These are phyloP conservation scores for Bolborhynchus lineola DNA, from an alignment of 2,113 vertebrate species.

Conservation along the genomic window DNA sequence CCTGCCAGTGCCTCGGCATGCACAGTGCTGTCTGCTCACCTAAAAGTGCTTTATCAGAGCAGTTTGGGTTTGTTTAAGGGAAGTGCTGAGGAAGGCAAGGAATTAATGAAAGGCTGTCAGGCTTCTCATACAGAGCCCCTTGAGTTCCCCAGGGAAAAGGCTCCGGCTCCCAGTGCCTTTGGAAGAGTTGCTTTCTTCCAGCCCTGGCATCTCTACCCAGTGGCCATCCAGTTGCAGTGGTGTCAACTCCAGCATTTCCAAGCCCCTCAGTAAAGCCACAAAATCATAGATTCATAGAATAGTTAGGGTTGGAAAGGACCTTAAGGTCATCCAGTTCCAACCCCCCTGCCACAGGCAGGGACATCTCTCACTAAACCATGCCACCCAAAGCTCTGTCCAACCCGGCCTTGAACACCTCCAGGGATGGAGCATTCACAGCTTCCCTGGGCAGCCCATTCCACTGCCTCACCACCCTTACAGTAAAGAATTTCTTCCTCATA, in stretches of 20 bases:
- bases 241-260: neutral
- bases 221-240: neutral
- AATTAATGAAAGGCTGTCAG: neutral
- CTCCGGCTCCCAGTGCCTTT: neutral
- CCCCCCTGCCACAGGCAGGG: too few relatives aligned
- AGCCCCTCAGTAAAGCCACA: neutral
- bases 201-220: neutral
- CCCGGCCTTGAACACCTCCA: too few relatives aligned
- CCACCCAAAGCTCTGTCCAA: too few relatives aligned
- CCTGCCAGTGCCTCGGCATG: neutral
- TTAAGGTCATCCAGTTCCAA: too few relatives aligned
- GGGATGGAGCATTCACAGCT: too few relatives aligned
- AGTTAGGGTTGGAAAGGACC: too few relatives aligned
- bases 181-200: neutral
- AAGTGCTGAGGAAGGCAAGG: conserved; percentile 43
- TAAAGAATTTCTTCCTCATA: too few relatives aligned
- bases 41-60: neutral
- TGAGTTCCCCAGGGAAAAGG: neutral
- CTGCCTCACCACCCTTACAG: too few relatives aligned
- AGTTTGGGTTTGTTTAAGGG: neutral
- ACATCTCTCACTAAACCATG: too few relatives aligned
- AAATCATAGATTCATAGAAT: neutral
- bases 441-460: too few relatives aligned
- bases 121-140: neutral
- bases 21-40: neutral